Conservation (phyloP, 1,140 invertebrate species). For the Fopius arisanus region DNA sequence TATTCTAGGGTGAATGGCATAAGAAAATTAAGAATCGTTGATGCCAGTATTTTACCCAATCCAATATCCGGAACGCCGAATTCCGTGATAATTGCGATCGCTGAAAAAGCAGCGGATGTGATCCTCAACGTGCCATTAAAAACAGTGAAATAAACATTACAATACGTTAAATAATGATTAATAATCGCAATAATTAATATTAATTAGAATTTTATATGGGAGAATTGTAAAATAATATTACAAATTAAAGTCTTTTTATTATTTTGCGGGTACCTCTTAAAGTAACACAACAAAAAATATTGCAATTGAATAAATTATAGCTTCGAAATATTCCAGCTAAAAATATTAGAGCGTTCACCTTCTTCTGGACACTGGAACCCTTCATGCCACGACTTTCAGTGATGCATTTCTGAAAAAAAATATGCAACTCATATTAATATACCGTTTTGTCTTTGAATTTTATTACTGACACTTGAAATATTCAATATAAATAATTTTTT, state of each 20-base stretch:
- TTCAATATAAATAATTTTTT: too few species aligned
- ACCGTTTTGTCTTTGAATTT: too few species aligned
- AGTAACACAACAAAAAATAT: too few species aligned
- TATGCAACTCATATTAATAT: too few species aligned
- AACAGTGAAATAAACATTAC: neutral
- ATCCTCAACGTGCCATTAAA: slow-evolving; percentile 49
- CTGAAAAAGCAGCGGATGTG: slow-evolving; percentile 71
- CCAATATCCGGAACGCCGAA: slow-evolving; percentile 75
- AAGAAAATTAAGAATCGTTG: slow-evolving; percentile 71
- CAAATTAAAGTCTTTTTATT: neutral
- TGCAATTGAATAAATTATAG: too few species aligned
- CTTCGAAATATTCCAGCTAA: too few species aligned
- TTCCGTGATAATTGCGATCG: slow-evolving; percentile 72
- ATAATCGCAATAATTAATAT: neutral
- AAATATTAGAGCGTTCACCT: too few species aligned
- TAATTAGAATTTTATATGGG: neutral
- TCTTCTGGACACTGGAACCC: too few species aligned
- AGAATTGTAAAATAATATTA: neutral
- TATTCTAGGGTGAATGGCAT: slow-evolving; percentile 70
- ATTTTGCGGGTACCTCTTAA: too few species aligned
- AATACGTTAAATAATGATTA: too few species aligned
- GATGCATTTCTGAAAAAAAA: neutral
- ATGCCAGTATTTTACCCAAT: slow-evolving; percentile 76
- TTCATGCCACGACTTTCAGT: neutral
- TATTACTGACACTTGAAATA: too few species aligned